Evolutionary conservation across 23 tunicate genomes (phyloP), one percentile per base, ranked within the genome.

Genomic region (Halocynthia aurantium): DNA sequence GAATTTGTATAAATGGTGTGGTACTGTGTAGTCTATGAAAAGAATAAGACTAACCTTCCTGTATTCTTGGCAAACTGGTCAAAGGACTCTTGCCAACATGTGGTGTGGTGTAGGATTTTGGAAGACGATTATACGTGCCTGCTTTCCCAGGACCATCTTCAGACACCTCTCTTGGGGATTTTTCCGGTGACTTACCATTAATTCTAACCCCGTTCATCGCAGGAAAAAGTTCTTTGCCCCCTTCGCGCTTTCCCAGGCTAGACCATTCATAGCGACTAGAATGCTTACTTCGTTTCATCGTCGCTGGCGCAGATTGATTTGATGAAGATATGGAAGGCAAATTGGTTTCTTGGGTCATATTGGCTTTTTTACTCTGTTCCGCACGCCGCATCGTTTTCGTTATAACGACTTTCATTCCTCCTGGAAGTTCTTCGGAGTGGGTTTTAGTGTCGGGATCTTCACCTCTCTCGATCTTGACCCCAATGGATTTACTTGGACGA

Each of bases 351-450:
- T 74, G 6, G n/a, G 64, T 20, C 8, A 10, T 2, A 8, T 53
- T 74, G 6, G 18, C 64, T 10, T 74, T 64, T 13, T 54, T 54
- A 49, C 76, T 72, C 22, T 53, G 55, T 2, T 31, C 21, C 15
- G 15, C 18, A 5, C 22, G 21, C 22, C 22, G 21, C 8, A 64
- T 52, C n/a, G 49, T 74, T 64, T 74, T 74, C n/a, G 44, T 70
- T 62, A 74, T 74, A 64, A 74, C 78, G 21, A 74, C 78, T 56
- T 74, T 74, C 78, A 74, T 74, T 74, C 56, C 78, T 0, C 78
- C 78, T 19, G 78, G 78, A 0, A 74, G 20, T 74, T 74, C 78
- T 62, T 74, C 78, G 10, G 78, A 74, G 22, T 74, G 78, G 12
- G 78, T 74, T 54, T 74, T 74, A 11, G 78, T 74, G 78, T 74